These are phyloP conservation scores for Philonicus albiceps DNA, from an alignment of 2,888 invertebrate species.

Conservation along the genomic window DNA sequence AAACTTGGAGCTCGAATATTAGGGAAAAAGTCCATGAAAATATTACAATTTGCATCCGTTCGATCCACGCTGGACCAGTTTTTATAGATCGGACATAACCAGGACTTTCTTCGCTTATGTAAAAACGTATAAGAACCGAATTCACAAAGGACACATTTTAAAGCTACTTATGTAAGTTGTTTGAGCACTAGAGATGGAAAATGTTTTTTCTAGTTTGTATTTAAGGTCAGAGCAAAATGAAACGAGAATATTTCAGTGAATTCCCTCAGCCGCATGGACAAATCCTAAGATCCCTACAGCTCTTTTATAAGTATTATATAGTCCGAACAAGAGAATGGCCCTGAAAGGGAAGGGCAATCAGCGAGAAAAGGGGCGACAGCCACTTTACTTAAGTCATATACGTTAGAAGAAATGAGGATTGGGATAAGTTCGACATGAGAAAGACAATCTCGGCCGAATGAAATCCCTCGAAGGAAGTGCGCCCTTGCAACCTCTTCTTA, in stretches of 20 bases:
- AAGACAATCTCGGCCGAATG: background rate
- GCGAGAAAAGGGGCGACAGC: background rate
- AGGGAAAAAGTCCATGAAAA: background rate
- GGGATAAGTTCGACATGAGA: background rate
- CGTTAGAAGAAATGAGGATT: constrained; percentile 9
- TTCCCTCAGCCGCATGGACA: background rate
- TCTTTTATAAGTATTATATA: background rate
- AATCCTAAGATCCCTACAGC: background rate
- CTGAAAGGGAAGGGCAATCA: background rate
- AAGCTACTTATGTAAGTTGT: constrained; percentile 11
- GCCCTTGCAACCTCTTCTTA: background rate
- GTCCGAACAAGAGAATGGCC: background rate
- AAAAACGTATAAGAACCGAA: background rate
- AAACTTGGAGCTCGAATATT: background rate
- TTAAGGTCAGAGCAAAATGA: background rate
- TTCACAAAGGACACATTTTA: background rate
- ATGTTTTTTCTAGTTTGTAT: background rate
- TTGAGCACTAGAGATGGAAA: background rate
- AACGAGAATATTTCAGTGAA: background rate
- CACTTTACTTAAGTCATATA: background rate
- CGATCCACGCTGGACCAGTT: background rate
- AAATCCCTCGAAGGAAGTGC: background rate
- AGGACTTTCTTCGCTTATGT: background rate
- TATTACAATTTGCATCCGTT: background rate
- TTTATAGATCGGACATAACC: background rate